A percentile compares a stretch with the other conserved stretches of the same genome.
Conservation (phyloP, 2,888 invertebrate species). For the Lampropteryx suffumata region DNA sequence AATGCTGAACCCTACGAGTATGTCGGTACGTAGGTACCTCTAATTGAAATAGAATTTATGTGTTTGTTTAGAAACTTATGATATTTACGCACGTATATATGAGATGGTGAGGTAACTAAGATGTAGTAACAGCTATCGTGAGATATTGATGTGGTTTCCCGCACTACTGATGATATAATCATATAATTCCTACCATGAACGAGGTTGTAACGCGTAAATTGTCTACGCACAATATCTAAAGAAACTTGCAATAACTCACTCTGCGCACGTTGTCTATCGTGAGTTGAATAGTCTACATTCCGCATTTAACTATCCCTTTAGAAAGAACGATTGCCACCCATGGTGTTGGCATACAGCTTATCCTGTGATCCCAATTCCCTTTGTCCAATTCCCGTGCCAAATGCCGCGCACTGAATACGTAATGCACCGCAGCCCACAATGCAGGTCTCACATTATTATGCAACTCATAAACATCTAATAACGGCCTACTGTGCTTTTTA, state of each 20-base stretch:
- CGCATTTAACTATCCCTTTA: constrained; percentile 18
- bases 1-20: constrained; percentile 12
- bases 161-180: constrained; percentile 12
- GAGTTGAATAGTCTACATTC: constrained; percentile 11
- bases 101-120: constrained; percentile 11
- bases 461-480: constrained; percentile 62
- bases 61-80: constrained; percentile 13
- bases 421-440: constrained; percentile 48
- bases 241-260: constrained; percentile 1
- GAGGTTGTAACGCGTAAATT: neutral
- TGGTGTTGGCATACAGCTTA: constrained; percentile 54
- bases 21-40: neutral
- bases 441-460: constrained; percentile 53
- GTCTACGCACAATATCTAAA: constrained; percentile 2
- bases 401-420: constrained; percentile 64
- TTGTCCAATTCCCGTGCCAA: constrained; percentile 67
- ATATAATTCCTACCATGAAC: constrained; percentile 1
- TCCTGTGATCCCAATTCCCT: constrained; percentile 61
- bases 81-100: constrained; percentile 2
- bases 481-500: constrained; percentile 36
- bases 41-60: constrained; percentile 26
- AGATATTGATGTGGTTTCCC: constrained; percentile 13
- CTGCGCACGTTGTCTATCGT: constrained; percentile 5
- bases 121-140: constrained; percentile 9
- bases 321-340: constrained; percentile 59